Conservation (phyloP, 1,140 invertebrate species). For the Lordiphosa clarofinis region DNA sequence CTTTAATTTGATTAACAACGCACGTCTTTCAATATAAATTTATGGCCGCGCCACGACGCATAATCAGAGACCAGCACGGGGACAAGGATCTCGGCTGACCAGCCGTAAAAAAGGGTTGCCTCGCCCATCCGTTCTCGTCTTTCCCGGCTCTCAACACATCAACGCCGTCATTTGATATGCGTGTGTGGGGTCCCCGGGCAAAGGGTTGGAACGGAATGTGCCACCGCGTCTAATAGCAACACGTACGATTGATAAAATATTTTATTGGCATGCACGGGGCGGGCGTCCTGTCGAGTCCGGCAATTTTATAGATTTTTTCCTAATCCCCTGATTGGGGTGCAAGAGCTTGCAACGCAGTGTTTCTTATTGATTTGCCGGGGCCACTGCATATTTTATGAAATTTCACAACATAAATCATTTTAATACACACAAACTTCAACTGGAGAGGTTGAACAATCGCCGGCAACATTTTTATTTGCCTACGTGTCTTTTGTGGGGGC, state of each 20-base stretch:
- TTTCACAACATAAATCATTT: constrained; percentile 64
- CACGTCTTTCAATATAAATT: constrained; percentile 78
- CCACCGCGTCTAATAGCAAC: constrained; percentile 64
- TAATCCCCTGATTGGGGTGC: constrained; percentile 29
- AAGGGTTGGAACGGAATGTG: constrained; percentile 2
- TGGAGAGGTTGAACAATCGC: constrained; percentile 35
- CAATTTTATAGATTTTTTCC: constrained; percentile 69
- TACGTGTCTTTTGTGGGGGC: constrained; percentile 55
- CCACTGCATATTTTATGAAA: constrained; percentile 54
- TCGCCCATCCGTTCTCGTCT: constrained; percentile 33
- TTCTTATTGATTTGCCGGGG: constrained; percentile 30
- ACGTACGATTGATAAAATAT: constrained; percentile 76
- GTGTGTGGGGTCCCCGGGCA: constrained; percentile 40
- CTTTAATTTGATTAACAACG: constrained; percentile 77
- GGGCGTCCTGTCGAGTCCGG: constrained; percentile 45
- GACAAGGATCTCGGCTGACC: constrained; percentile 25
- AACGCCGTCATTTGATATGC: constrained; percentile 74
- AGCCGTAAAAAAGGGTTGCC: constrained; percentile 53
- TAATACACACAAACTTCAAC: constrained; percentile 48
- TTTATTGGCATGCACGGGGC: constrained; percentile 69
- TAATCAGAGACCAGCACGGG: constrained; percentile 57
- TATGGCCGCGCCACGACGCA: constrained; percentile 59
- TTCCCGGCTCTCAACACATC: constrained; percentile 69
- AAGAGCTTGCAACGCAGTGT: not conserved
- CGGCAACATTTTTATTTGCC: constrained; percentile 68